Conservation (phyloP, 1,140 invertebrate genomes). For the Papilio xuthus region DNA sequence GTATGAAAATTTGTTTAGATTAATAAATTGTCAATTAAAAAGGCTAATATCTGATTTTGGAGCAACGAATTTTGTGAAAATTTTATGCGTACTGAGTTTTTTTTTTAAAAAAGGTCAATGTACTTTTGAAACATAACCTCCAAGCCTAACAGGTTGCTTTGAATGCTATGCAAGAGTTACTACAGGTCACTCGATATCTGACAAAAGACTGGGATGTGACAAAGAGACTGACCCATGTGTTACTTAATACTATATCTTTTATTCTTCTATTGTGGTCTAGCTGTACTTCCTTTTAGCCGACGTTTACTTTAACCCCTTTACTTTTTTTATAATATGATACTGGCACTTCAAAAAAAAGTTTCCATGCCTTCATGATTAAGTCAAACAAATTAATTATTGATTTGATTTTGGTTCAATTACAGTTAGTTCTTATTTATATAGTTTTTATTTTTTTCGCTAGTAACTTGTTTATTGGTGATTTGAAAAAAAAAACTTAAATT, state of each 20-base stretch:
- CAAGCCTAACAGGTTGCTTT: background rate
- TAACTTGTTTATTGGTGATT: no score
- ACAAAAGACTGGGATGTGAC: slow-evolving; percentile 3
- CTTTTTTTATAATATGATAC: background rate
- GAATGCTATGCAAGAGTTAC: slow-evolving; percentile 3
- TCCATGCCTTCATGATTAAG: background rate
- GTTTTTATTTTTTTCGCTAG: no score
- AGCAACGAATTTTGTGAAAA: no score
- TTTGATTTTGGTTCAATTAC: no score
- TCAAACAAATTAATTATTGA: background rate
- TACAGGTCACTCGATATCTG: background rate
- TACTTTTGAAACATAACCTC: slow-evolving; percentile 7
- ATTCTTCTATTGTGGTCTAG: slow-evolving; percentile 11
- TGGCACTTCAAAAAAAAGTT: background rate
- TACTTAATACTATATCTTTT: background rate
- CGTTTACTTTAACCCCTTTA: background rate
- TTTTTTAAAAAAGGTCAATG: slow-evolving; percentile 11
- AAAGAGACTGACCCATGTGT: background rate
- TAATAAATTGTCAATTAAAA: background rate
- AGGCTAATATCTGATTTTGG: background rate
- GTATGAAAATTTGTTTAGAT: background rate
- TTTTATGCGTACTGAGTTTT: background rate
- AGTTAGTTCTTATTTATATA: no score
- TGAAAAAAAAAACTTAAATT: no score
- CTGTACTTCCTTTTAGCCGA: background rate